phyloP scores from a whole-genome alignment of 1,140 invertebrate species.

The Bombus ignitus region DNA sequence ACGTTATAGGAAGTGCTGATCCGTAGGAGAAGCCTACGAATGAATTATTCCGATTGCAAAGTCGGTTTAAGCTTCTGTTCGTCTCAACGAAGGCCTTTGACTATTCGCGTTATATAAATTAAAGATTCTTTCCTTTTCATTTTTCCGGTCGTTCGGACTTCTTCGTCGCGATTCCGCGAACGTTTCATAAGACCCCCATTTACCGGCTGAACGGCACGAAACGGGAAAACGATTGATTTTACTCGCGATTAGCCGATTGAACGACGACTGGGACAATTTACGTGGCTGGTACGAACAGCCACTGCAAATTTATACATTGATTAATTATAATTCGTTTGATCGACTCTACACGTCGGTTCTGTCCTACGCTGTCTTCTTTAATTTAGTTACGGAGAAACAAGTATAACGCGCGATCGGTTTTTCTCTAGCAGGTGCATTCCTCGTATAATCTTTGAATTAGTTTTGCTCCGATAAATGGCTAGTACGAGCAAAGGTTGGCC shows the following conservation, averaged over 20 bases:
- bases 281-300: background rate
- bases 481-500: too few species aligned
- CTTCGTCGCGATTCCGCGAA: slow-evolving; percentile 13
- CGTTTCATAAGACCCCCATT: slow-evolving; percentile 17
- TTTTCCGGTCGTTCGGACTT: background rate
- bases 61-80: background rate
- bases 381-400: accelerated
- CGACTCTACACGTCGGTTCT: background rate
- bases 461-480: too few species aligned
- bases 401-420: too few species aligned
- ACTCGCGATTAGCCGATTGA: background rate
- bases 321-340: background rate
- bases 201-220: background rate
- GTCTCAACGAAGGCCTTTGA: background rate
- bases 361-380: background rate
- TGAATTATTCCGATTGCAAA: slow-evolving; percentile 52
- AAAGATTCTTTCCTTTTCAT: background rate
- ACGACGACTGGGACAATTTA: background rate
- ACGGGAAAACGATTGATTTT: slow-evolving; percentile 15
- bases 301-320: background rate
- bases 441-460: too few species aligned
- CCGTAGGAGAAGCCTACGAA: slow-evolving; percentile 32
- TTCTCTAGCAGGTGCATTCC: too few species aligned
- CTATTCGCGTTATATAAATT: slow-evolving; percentile 19
- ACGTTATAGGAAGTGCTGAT: slow-evolving; percentile 65